A percentile compares a stretch with the other conserved stretches of the same genome.
Conservation (phyloP, 30 jellyfish, hydroid and myxozoan species). For the Aurelia coerulea region DNA sequence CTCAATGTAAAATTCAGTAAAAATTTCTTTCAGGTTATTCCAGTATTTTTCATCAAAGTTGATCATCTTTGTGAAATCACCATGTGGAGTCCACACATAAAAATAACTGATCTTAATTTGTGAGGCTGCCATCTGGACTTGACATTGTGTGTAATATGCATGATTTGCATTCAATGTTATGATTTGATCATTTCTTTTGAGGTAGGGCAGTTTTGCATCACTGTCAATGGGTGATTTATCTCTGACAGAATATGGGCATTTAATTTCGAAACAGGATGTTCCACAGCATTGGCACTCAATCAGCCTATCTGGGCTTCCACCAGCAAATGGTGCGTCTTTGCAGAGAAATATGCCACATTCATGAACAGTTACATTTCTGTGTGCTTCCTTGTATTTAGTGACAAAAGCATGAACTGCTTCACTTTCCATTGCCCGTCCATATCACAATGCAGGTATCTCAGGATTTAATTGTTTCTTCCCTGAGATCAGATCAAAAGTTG, state of each 20-base stretch:
- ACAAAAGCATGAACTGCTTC: too few relatives aligned
- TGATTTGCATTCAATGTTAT: background rate
- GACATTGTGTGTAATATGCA: slow-evolving; percentile 56
- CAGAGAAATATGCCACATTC: slow-evolving; percentile 22
- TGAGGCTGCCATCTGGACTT: slow-evolving; percentile 61
- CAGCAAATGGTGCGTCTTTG: slow-evolving; percentile 34
- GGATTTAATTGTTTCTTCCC: slow-evolving; percentile 30
- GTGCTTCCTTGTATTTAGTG: too few relatives aligned
- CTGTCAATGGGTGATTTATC: slow-evolving; percentile 2
- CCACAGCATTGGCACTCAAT: slow-evolving; percentile 8
- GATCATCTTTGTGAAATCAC: slow-evolving; percentile 10
- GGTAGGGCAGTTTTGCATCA: background rate
- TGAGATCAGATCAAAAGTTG: slow-evolving; percentile 12
- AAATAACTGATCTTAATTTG: slow-evolving; percentile 39
- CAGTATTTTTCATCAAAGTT: background rate
- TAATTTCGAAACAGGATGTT: slow-evolving; percentile 58
- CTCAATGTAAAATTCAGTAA: slow-evolving; percentile 8
- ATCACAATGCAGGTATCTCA: slow-evolving; percentile 62
- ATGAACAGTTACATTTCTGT: too few relatives aligned
- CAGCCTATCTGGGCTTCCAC: slow-evolving; percentile 71
- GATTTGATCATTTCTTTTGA: background rate
- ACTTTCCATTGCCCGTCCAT: slow-evolving; percentile 69
- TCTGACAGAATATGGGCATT: slow-evolving; percentile 45
- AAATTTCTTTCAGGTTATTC: background rate
- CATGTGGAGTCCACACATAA: slow-evolving; percentile 48